These are phyloP conservation scores for Sinotaia quadrata DNA, from an alignment of 2,888 invertebrate species.

Conservation along the genomic window DNA sequence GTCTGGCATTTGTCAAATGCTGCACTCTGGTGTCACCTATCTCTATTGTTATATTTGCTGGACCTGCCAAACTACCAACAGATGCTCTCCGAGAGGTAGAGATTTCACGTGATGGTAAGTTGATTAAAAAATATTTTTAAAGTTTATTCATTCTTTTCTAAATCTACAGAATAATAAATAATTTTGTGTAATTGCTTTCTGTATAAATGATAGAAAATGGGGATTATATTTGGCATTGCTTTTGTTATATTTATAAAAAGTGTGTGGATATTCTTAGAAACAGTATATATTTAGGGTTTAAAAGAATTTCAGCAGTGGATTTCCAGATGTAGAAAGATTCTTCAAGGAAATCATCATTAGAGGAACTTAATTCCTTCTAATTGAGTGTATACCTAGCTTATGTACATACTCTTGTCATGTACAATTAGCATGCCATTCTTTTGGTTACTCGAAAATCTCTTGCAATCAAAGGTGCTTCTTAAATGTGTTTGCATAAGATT, in stretches of 20 bases:
- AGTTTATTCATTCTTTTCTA: background rate
- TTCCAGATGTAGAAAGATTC: no score
- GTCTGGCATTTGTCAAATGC: slow-evolving; percentile 81
- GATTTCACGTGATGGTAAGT: slow-evolving; percentile 14
- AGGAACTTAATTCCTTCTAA: no score
- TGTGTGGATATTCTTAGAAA: background rate
- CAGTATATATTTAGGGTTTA: no score
- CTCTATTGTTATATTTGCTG: slow-evolving; percentile 85
- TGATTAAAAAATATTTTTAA: background rate
- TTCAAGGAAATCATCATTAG: no score
- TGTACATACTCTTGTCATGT: no score
- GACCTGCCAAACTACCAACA: slow-evolving; percentile 78
- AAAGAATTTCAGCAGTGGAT: no score
- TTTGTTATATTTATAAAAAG: background rate
- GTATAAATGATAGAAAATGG: slow-evolving; percentile 28
- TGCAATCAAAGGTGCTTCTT: no score
- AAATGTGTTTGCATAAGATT: no score
- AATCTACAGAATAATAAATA: no score
- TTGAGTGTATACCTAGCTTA: no score
- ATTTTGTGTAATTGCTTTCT: slow-evolving; percentile 21
- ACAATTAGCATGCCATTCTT: no score
- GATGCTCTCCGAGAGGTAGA: slow-evolving; percentile 67
- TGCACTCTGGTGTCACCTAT: slow-evolving; percentile 87
- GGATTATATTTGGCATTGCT: background rate
- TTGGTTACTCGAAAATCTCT: no score